Base-by-base conservation (phyloP, 2,888 invertebrate species). In the Cheilosia urbana region DNA sequence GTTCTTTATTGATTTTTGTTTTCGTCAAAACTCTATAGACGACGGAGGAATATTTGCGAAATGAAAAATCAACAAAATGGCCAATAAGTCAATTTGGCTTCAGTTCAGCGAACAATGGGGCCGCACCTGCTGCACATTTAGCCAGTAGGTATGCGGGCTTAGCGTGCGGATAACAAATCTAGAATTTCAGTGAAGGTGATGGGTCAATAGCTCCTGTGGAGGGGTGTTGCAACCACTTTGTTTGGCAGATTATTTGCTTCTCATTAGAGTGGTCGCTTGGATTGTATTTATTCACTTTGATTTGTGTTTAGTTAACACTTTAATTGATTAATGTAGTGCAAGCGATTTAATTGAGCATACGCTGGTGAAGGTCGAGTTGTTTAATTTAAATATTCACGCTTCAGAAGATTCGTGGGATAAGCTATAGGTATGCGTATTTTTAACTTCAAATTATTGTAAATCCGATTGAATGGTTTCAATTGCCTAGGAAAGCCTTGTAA, bases 141-240 rank as follows among this genome's bases (percentile, higher is more conserved):
- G 58, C 42, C 60, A 47, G 58, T 66, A 66, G 42, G 58, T 58
- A 60, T 42, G 15, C 66, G 19, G 53, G 68, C 51, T 72, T 49
- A 21, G 57, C 19, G 47, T 47, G 34, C 30, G 49, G 82, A 58
- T 87, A 77, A 77, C 53, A 60, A 68, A 37, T 77, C 77, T 73
- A 68, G 81, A 77, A 81, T 69, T 82, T 63, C 85, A 69, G 63
- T 73, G 72, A 80, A 76, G 85, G 80, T 80, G 80, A 85, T 62
- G 76, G 72, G 80, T 81, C 68, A 81, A 77, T 77, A 77, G 72
- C 85, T 85, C 72, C 11, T 60, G 19, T 15, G 37, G 21, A 45
- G 49, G 17, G 11, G 53, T 49, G 17, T 37, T 40, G 42, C 21
- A n/a, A 37, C 42, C 53, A 19, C 3, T 60, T 13, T 40, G 55